Conservation (phyloP, 2,888 invertebrate genomes). For the Loripinus fragilis region DNA sequence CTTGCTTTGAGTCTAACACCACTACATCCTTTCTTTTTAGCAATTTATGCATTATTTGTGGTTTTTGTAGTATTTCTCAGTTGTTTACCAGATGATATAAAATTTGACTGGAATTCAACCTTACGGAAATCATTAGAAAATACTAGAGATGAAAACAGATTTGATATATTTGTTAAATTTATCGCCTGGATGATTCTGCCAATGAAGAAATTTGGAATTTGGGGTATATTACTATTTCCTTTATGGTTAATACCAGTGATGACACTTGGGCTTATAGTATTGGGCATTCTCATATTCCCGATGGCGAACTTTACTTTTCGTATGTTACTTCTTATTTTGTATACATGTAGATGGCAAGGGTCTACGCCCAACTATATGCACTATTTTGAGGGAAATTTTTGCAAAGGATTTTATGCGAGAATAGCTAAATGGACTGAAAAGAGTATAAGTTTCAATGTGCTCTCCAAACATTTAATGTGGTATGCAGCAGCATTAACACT, state of each 20-base stretch:
- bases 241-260: not conserved
- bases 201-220: not conserved
- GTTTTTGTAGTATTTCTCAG: not conserved
- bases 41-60: conserved; percentile 30
- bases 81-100: not conserved
- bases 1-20: conserved; percentile 41
- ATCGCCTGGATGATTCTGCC: not conserved
- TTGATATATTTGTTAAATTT: not conserved
- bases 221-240: not conserved
- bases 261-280: not conserved
- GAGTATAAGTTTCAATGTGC: conserved; percentile 25
- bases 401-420: no score
- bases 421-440: not conserved
- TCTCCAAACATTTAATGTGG: conserved; percentile 12
- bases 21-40: conserved; percentile 27
- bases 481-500: conserved; percentile 26
- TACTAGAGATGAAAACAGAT: not conserved
- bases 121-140: not conserved
- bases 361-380: not conserved
- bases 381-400: not conserved
- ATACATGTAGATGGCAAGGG: not conserved
- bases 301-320: not conserved
- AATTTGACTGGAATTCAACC: not conserved
- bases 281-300: not conserved
- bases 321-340: not conserved